These are phyloP conservation scores for Dicentrarchus labrax DNA, from an alignment of 2,113 vertebrate genomes.

Conservation along the genomic window DNA sequence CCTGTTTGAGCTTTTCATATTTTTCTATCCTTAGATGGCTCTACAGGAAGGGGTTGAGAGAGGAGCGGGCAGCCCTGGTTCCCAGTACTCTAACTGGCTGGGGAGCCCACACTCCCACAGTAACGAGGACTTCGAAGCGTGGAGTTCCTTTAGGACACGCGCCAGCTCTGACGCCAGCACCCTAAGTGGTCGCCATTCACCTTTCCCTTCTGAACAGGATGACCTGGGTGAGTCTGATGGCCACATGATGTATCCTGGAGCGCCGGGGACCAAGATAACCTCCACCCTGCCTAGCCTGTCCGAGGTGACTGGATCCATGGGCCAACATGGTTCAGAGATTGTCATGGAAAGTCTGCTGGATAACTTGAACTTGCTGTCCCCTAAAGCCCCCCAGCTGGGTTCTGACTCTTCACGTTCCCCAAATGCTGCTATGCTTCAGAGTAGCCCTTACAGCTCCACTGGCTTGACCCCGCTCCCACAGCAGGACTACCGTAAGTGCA, in stretches of 20 bases:
- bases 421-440: conserved; percentile 90
- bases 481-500: conserved; percentile 91
- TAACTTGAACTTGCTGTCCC: conserved; percentile 94
- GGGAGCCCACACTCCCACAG: conserved; percentile 96
- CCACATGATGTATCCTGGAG: conserved; percentile 91
- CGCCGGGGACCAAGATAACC: conserved; percentile 87
- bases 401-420: conserved; percentile 89
- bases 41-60: conserved; percentile 90
- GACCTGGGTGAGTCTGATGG: conserved; percentile 91
- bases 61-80: conserved; percentile 89
- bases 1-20: neutral
- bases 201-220: conserved; percentile 94
- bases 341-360: conserved; percentile 95
- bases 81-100: conserved; percentile 95
- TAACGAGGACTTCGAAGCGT: conserved; percentile 95
- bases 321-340: conserved; percentile 86
- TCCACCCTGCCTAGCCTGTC: conserved; percentile 94
- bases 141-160: conserved; percentile 94
- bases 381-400: conserved; percentile 83
- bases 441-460: conserved; percentile 86
- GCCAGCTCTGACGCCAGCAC: conserved; percentile 97
- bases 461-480: conserved; percentile 85
- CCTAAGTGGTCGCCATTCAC: conserved; percentile 93
- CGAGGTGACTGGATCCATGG: conserved; percentile 87
- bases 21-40: conserved; percentile 76